A percentile compares a stretch with the other conserved stretches of the same genome.
Evolutionary conservation across 2,797 vertebrate genomes (phyloP).

Genomic region (Schizopygopsis pylzovi): DNA sequence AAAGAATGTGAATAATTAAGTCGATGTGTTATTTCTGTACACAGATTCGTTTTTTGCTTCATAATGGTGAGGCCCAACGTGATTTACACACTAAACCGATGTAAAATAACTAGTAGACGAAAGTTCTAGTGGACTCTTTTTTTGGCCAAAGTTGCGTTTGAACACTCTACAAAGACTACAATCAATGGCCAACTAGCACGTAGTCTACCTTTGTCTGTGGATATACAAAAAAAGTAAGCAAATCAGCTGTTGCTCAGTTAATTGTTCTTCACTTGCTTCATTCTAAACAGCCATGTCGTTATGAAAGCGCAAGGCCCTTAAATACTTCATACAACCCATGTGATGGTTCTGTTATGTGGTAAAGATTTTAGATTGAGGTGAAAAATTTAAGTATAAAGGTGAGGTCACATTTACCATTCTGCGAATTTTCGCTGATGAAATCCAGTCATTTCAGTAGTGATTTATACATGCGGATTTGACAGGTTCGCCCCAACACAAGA

Average conservation of each 20-base stretch:
- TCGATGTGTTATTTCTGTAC: background rate
- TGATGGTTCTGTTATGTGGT: background rate
- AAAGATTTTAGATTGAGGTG: background rate
- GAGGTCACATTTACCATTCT: too few relatives aligned
- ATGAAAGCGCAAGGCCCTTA: background rate
- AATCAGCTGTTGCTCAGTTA: background rate
- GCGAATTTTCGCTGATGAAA: background rate
- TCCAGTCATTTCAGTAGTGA: background rate
- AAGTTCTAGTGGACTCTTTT: background rate
- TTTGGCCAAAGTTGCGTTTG: background rate
- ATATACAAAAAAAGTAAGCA: background rate
- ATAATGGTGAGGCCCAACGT: background rate
- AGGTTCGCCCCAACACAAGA: background rate
- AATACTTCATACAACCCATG: background rate
- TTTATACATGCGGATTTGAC: background rate
- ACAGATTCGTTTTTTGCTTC: background rate
- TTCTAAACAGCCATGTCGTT: background rate
- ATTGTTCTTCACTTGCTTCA: background rate
- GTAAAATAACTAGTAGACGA: background rate
- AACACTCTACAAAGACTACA: background rate
- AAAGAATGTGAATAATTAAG: background rate
- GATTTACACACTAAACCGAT: background rate
- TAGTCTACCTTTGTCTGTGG: background rate
- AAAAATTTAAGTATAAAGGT: background rate
- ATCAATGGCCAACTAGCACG: background rate